Conservation (phyloP, 2,113 vertebrate species). For the Vireo altiloquus region DNA sequence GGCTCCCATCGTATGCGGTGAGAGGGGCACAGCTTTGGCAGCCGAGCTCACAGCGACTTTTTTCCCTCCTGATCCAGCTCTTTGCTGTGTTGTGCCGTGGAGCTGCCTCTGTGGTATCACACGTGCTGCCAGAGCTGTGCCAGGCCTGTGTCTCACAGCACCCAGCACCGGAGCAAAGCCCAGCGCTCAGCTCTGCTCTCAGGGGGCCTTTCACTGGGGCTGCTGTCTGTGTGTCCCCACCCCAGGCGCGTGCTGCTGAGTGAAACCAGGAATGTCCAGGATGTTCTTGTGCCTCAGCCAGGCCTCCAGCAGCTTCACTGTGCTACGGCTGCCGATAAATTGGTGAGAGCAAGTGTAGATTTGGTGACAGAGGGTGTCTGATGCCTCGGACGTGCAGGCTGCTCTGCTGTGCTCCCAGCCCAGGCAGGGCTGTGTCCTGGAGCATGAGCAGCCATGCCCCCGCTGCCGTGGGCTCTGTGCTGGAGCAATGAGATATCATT, state of each 20-base stretch:
- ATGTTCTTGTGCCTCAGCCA: background rate
- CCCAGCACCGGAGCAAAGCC: background rate
- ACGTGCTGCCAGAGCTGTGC: background rate
- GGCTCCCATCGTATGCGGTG: accelerated
- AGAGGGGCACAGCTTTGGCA: background rate
- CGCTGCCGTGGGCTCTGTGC: accelerated
- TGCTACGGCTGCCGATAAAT: background rate
- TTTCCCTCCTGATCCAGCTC: background rate
- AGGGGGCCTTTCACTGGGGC: accelerated
- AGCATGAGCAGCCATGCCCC: accelerated
- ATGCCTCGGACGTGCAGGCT: accelerated
- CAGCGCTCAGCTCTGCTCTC: accelerated
- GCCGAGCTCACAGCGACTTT: background rate
- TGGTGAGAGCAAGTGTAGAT: accelerated
- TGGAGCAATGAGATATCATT: accelerated
- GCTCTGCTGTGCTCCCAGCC: background rate
- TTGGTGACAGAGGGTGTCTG: background rate
- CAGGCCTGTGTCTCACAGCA: accelerated
- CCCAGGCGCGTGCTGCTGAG: accelerated
- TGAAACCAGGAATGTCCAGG: background rate
- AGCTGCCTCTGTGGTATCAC: accelerated
- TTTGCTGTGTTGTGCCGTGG: accelerated
- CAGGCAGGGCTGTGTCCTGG: background rate
- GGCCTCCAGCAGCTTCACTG: background rate
- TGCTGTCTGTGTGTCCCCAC: background rate